A percentile compares a stretch with the other conserved stretches of the same genome.
Conservation (phyloP, 2,888 invertebrate species). For the Tanaodytes sp. region DNA sequence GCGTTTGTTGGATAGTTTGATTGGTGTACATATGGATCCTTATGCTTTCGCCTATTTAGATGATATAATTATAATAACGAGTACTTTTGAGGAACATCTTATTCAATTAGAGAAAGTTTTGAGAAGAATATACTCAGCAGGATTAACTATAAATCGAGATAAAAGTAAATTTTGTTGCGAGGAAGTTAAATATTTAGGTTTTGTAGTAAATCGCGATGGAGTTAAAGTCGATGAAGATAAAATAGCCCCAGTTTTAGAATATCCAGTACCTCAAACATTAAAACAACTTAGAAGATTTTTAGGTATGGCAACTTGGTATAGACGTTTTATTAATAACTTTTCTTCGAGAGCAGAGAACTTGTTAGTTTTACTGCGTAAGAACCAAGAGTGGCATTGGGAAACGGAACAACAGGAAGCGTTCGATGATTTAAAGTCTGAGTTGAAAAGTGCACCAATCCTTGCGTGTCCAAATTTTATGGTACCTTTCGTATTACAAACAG, state of each 20-base stretch:
- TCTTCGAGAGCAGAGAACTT: not conserved
- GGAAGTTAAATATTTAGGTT: slow-evolving; percentile 1
- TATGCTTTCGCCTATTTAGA: not conserved
- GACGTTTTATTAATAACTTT: not conserved
- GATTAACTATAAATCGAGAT: not conserved
- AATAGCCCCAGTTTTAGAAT: not conserved
- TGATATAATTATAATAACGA: not conserved
- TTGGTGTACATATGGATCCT: not conserved
- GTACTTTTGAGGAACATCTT: slow-evolving; percentile 1
- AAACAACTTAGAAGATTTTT: not conserved
- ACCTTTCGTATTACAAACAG: not conserved
- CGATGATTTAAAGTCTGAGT: not conserved
- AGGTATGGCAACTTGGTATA: not conserved
- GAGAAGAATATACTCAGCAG: not conserved
- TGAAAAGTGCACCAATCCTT: not conserved
- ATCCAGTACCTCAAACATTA: not conserved
- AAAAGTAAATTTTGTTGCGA: not conserved
- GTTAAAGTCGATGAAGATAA: not conserved
- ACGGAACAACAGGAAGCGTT: not conserved
- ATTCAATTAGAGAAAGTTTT: not conserved
- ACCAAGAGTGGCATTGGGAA: not conserved
- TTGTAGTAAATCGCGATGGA: not conserved
- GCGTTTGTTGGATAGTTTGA: not conserved
- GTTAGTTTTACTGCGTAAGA: not conserved
- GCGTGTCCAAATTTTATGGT: not conserved